A percentile compares a stretch with the other conserved stretches of the same genome.
These are phyloP conservation scores for Apostichopus californicus DNA, from an alignment of 35 echinoderm and acorn worm genomes.

Conservation along the genomic window DNA sequence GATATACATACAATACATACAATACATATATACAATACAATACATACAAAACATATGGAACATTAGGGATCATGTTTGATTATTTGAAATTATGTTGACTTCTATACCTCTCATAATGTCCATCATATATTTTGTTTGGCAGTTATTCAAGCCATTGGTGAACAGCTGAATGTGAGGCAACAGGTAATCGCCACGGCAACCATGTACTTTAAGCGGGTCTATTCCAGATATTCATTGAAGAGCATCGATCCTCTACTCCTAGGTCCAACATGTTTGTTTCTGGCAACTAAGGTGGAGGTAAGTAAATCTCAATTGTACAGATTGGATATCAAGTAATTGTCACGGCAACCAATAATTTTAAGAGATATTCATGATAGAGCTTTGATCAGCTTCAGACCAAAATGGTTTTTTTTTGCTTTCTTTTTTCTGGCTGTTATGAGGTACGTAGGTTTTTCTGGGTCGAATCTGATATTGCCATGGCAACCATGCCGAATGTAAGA, in stretches of 20 bases:
- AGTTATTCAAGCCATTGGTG: conserved; percentile 98
- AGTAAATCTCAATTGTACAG: not conserved
- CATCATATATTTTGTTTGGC: conserved; percentile 26
- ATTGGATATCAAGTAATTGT: too few relatives aligned
- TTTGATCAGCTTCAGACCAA: too few relatives aligned
- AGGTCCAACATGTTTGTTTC: conserved; percentile 89
- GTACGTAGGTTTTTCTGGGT: too few relatives aligned
- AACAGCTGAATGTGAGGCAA: conserved; percentile 94
- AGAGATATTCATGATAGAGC: too few relatives aligned
- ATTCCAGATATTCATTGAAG: conserved; percentile 89
- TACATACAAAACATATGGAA: too few relatives aligned
- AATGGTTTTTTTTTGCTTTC: too few relatives aligned
- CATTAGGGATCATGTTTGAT: not conserved
- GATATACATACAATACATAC: too few relatives aligned
- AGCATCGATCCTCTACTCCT: conserved; percentile 89
- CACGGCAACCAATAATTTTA: too few relatives aligned
- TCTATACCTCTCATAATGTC: not conserved
- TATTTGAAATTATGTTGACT: not conserved
- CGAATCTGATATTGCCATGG: too few relatives aligned
- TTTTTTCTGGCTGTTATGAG: too few relatives aligned
- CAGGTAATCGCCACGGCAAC: conserved; percentile 94
- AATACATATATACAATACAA: too few relatives aligned
- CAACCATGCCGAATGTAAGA: too few relatives aligned
- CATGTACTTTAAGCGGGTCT: conserved; percentile 98
- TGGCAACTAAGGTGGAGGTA: conserved; percentile 95